phyloP scores from a whole-genome alignment of 2,888 invertebrate genomes.

The Calliscelio sp. region DNA sequence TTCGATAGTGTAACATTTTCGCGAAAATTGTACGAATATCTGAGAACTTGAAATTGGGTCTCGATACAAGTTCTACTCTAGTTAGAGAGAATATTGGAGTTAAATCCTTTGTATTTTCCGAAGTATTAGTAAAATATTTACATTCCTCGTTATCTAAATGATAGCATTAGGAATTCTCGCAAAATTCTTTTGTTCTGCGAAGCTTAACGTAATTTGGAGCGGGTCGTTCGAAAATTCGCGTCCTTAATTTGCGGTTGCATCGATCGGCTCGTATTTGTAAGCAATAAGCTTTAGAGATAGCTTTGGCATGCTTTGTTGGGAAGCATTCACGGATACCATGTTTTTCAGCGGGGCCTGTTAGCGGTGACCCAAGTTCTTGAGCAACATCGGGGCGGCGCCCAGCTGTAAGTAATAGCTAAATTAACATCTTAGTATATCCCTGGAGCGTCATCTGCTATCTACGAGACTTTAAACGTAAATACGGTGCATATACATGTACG shows the following conservation, averaged over 20 bases:
- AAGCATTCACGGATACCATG: slow-evolving; percentile 48
- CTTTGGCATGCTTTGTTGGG: slow-evolving; percentile 55
- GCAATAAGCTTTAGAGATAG: slow-evolving; percentile 38
- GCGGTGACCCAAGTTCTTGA: slow-evolving; percentile 77
- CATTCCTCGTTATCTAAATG: slow-evolving; percentile 11
- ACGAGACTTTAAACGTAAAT: slow-evolving; percentile 77
- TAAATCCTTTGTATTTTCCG: neutral
- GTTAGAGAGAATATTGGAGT: neutral
- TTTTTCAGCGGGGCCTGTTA: slow-evolving; percentile 43
- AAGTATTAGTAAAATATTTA: slow-evolving; percentile 27
- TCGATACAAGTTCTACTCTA: neutral
- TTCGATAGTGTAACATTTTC: too few relatives aligned
- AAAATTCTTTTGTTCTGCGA: slow-evolving; percentile 29
- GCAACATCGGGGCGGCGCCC: slow-evolving; percentile 76
- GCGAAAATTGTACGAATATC: too few relatives aligned
- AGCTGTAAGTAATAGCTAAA: slow-evolving; percentile 84
- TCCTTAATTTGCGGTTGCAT: slow-evolving; percentile 55
- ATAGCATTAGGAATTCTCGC: slow-evolving; percentile 9
- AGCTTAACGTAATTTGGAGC: slow-evolving; percentile 46
- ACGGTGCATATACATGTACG: slow-evolving; percentile 36
- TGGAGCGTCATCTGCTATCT: slow-evolving; percentile 84
- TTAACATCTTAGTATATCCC: slow-evolving; percentile 85
- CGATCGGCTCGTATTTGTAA: slow-evolving; percentile 53
- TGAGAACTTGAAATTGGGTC: too few relatives aligned
- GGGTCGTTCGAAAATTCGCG: slow-evolving; percentile 41